These are phyloP conservation scores for Oscheius sp. DNA, from an alignment of 2,888 invertebrate species.

Conservation along the genomic window DNA sequence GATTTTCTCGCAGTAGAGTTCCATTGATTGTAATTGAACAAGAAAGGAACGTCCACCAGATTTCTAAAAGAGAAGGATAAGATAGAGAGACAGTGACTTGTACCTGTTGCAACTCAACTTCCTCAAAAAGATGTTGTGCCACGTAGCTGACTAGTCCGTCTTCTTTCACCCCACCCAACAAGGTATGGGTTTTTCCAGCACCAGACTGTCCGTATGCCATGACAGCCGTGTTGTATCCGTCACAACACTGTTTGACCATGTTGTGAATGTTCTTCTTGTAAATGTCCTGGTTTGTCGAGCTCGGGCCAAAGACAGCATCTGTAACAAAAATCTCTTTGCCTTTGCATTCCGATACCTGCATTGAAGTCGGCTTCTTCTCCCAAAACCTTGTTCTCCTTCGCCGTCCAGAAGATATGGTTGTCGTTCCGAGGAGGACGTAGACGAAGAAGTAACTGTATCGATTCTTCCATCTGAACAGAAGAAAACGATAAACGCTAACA, in stretches of 20 bases:
- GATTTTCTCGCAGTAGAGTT: conserved; percentile 37
- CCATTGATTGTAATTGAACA: conserved; percentile 28
- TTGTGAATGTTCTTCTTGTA: neutral
- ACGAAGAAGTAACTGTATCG: neutral
- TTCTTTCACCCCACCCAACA: conserved; percentile 21
- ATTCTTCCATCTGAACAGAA: neutral
- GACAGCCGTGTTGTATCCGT: conserved; percentile 33
- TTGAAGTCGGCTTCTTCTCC: neutral
- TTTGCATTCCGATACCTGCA: neutral
- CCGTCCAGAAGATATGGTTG: neutral
- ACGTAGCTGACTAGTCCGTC: conserved; percentile 13
- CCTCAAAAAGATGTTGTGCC: conserved; percentile 9
- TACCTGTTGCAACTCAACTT: conserved; percentile 12
- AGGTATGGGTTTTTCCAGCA: conserved; percentile 36
- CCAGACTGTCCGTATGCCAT: conserved; percentile 35
- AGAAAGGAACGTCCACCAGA: conserved; percentile 13
- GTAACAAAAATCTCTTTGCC: neutral
- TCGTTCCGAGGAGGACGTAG: conserved; percentile 1
- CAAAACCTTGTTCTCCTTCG: neutral
- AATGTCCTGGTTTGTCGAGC: conserved; percentile 13
- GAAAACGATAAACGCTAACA: no score
- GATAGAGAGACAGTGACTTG: no score
- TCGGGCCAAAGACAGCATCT: conserved; percentile 19
- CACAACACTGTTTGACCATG: conserved; percentile 10
- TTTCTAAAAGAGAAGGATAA: neutral